A percentile compares a stretch with the other conserved stretches of the same genome.
phyloP scores from a whole-genome alignment of 2,113 vertebrate species.

The Larimichthys crocea region DNA sequence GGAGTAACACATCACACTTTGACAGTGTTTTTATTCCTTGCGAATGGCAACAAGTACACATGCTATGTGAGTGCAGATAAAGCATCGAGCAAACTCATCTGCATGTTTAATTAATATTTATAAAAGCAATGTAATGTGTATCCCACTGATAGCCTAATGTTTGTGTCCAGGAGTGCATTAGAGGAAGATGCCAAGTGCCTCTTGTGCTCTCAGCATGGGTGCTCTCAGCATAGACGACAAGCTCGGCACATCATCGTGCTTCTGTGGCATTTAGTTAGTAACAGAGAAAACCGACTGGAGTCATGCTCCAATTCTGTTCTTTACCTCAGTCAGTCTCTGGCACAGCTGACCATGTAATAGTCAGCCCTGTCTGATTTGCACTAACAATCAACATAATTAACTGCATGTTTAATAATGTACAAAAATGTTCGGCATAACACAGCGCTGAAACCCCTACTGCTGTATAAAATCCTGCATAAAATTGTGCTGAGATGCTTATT shows the following conservation, averaged over 20 bases:
- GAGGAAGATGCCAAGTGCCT: conserved; percentile 46
- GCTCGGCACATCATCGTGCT: conserved; percentile 26
- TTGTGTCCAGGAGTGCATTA: conserved; percentile 46
- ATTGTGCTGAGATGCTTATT: not conserved
- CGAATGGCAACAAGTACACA: not conserved
- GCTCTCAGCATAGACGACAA: conserved; percentile 41
- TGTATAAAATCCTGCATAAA: not conserved
- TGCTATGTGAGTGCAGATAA: not conserved
- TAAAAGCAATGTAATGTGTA: conserved; percentile 43
- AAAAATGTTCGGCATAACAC: not conserved
- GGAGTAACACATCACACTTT: not conserved
- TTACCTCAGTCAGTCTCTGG: not conserved
- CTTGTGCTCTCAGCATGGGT: conserved; percentile 56
- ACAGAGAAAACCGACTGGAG: conserved; percentile 1
- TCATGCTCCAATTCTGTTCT: conserved; percentile 6
- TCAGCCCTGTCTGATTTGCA: not conserved
- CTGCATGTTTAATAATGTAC: conserved; percentile 11
- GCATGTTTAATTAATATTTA: conserved; percentile 55
- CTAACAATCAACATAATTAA: conserved; percentile 26
- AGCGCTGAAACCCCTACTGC: not conserved
- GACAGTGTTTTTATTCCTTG: not conserved
- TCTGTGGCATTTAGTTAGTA: conserved; percentile 16
- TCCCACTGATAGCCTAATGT: conserved; percentile 45
- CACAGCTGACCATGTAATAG: conserved; percentile 3
- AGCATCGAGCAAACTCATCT: conserved; percentile 31